Base-by-base conservation (phyloP, 1,140 invertebrate genomes). In the Cotesia glomerata region DNA sequence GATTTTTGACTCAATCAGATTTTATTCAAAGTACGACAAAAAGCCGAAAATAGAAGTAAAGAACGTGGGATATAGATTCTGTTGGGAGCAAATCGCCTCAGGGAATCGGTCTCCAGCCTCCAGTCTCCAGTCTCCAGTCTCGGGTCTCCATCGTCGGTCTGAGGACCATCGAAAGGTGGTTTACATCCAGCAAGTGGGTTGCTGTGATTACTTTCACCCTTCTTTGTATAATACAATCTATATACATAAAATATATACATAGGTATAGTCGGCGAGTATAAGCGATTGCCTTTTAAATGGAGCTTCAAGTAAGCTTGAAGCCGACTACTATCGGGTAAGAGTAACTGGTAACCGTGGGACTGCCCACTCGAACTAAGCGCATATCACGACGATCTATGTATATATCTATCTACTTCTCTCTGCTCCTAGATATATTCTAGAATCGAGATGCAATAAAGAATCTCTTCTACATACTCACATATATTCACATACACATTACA, bases 81-180 rank as follows among this genome's bases (percentile, higher is more conserved):
- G 14, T 9, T 58, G 16, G 5, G 5, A 16, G 39, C 7, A 9
- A 11, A 45, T 58, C 56, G 56, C 56, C 56, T 58, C 56, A 58
- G 56, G 56, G 56, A 58, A 58, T 58, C 18, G 56, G 14, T 58
- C 56, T 18, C 18, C 56, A 16, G 18, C 18, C 18, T 18, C 18
- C 26, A 26, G 26, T 26, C 26, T 26, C 26, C 26, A 26, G 26
- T 26, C 26, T 26, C 26, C 26, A 26, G 26, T 26, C 26, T 26
- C 26, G 26, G 26, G 26, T 26, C 26, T 26, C 26, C 26, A 26
- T 26, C 26, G 5, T 58, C 9, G 18, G 14, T 16, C 26, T 58
- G 56, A 58, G 56, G 56, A 58, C 56, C 56, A 58, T 58, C 56
- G 56, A 58, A 58, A 58, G 56, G 56, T 58, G 56, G 56, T 58